Percentiles rank a stretch among this genome's conserved stretches.
phyloP scores from a whole-genome alignment of 1,140 invertebrate species.

The Drosophila kepulauana region DNA sequence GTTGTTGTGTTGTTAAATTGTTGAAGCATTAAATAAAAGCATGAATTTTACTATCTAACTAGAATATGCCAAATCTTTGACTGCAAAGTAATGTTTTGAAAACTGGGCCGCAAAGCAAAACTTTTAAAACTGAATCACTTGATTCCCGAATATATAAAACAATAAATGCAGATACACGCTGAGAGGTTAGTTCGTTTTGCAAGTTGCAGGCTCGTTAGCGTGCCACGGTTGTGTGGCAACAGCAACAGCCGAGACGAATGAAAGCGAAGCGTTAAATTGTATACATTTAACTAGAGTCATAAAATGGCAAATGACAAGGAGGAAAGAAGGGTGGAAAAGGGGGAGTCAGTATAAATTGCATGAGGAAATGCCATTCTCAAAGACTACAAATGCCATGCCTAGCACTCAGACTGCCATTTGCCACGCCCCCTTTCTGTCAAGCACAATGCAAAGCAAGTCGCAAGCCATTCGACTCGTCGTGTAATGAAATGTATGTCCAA shows the following conservation, averaged over 20 bases:
- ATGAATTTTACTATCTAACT: not conserved
- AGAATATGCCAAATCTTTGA: not conserved
- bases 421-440: conserved; percentile 21
- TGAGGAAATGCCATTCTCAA: conserved; percentile 81
- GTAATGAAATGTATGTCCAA: conserved; percentile 78
- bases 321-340: not conserved
- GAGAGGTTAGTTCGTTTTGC: conserved; percentile 10
- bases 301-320: conserved; percentile 57
- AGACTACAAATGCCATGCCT: conserved; percentile 71
- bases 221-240: conserved; percentile 20
- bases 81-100: conserved; percentile 1
- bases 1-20: too few relatives aligned
- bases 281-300: conserved; percentile 73
- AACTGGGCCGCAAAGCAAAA: too few relatives aligned
- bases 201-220: conserved; percentile 60
- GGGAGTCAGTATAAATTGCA: conserved; percentile 68
- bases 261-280: conserved; percentile 77
- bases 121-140: conserved; percentile 10
- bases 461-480: conserved; percentile 37
- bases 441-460: conserved; percentile 69
- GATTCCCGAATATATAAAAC: conserved; percentile 6
- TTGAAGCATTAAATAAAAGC: not conserved
- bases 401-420: conserved; percentile 18
- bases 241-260: conserved; percentile 19
- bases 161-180: conserved; percentile 31